These are phyloP conservation scores for Aphelocoma californica DNA, from an alignment of 2,797 vertebrate genomes.

Conservation along the genomic window DNA sequence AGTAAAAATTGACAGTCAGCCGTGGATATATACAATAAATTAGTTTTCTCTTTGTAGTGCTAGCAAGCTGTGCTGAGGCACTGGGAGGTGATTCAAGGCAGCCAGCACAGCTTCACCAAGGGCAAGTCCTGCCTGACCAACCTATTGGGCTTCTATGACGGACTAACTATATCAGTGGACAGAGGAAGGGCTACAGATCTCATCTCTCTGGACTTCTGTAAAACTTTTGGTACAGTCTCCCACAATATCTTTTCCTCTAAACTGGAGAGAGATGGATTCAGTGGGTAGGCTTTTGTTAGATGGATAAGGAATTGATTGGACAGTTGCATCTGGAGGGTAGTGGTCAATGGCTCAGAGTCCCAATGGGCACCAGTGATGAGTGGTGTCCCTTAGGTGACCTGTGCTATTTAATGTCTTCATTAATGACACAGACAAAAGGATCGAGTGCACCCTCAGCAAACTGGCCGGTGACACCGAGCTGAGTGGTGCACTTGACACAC, in stretches of 20 bases:
- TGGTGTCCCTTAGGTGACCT: background rate
- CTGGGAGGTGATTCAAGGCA: background rate
- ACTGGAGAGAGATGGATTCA: background rate
- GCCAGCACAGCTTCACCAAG: background rate
- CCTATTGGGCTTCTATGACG: background rate
- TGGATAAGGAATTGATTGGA: background rate
- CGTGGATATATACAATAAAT: accelerated
- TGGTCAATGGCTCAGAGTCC: background rate
- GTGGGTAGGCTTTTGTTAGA: background rate
- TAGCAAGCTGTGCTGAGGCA: background rate
- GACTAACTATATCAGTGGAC: background rate
- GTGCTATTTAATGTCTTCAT: background rate
- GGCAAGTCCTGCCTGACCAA: background rate
- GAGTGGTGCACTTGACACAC: background rate
- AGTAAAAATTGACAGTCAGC: background rate
- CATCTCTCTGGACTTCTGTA: background rate
- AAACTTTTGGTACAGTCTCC: background rate
- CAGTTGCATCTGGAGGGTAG: background rate
- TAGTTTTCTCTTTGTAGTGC: background rate
- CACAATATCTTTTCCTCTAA: background rate
- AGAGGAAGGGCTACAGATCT: background rate
- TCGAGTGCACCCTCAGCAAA: background rate
- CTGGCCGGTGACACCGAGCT: accelerated
- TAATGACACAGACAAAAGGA: background rate
- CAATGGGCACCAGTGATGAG: background rate